phyloP scores from a whole-genome alignment of 2,888 invertebrate genomes.

The Strigamia transsilvanica region DNA sequence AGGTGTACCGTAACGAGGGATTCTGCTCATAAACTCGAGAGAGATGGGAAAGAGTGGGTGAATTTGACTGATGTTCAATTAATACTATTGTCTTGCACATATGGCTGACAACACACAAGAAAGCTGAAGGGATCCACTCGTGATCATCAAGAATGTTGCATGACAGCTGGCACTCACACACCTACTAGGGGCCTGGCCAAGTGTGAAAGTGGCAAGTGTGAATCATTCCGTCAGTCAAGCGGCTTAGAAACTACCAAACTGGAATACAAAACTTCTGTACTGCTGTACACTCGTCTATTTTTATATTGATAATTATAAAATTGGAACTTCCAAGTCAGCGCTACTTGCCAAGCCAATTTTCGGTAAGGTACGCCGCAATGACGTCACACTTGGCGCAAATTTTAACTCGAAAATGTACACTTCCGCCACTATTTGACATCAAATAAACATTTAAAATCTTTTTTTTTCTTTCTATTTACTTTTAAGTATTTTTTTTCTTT shows the following conservation, averaged over 20 bases:
- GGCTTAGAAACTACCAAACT: not conserved
- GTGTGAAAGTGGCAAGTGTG: conserved; percentile 49
- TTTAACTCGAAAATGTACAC: too few species aligned
- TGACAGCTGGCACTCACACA: conserved; percentile 48
- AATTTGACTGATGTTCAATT: conserved; percentile 35
- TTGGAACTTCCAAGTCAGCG: too few species aligned
- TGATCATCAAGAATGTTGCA: conserved; percentile 43
- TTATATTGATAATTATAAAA: too few species aligned
- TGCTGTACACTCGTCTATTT: too few species aligned
- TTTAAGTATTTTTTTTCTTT: not conserved
- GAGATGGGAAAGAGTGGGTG: not conserved
- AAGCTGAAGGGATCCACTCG: conserved; percentile 34
- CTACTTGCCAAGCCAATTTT: too few species aligned
- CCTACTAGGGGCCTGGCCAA: conserved; percentile 44
- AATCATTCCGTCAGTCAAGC: conserved; percentile 44
- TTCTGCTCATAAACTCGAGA: not conserved
- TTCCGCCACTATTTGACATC: too few species aligned
- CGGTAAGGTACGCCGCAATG: too few species aligned
- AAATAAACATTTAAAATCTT: too few species aligned
- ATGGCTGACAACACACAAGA: conserved; percentile 25
- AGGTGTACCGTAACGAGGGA: conserved; percentile 1
- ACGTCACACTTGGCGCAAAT: too few species aligned
- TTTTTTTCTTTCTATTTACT: not conserved
- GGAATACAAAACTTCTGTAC: conserved; percentile 8
- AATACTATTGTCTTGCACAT: conserved; percentile 30